Conservation (phyloP, 1,140 invertebrate species). For the Bombus huntii region DNA sequence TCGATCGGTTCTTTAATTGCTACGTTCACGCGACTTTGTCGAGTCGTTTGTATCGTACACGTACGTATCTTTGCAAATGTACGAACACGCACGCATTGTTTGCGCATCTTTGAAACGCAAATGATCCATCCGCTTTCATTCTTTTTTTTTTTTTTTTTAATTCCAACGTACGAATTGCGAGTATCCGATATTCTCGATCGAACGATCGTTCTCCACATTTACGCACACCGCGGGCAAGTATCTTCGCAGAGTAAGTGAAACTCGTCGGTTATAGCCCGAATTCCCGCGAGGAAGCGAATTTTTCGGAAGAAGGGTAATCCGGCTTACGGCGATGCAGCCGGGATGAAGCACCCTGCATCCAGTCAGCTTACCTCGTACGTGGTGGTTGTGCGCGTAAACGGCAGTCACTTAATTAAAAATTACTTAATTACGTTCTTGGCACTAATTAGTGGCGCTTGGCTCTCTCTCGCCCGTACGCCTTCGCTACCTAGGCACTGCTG, state of each 20-base stretch:
- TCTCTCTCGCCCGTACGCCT: slow-evolving; percentile 71
- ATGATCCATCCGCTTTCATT: not conserved
- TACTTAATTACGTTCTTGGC: slow-evolving; percentile 86
- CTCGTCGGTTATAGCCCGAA: not conserved
- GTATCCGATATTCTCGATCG: not conserved
- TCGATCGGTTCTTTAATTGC: no score
- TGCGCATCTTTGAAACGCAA: not conserved
- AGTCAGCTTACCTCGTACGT: slow-evolving; percentile 66
- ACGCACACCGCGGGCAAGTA: no score
- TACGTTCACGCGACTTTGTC: no score
- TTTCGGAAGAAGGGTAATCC: slow-evolving; percentile 67
- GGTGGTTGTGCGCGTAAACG: slow-evolving; percentile 78
- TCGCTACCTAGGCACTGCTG: slow-evolving; percentile 67
- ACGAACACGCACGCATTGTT: not conserved
- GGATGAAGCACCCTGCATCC: slow-evolving; percentile 71
- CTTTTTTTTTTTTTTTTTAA: not conserved
- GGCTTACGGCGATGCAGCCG: slow-evolving; percentile 63
- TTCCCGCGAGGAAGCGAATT: slow-evolving; percentile 55
- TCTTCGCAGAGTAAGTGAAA: not conserved
- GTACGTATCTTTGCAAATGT: not conserved
- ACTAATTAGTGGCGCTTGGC: slow-evolving; percentile 84
- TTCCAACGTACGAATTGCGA: slow-evolving; percentile 26
- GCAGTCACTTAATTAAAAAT: slow-evolving; percentile 86
- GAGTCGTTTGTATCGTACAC: not conserved
- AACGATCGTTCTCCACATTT: not conserved